A percentile compares a stretch with the other conserved stretches of the same genome.
Evolutionary conservation across 2,113 vertebrate species (phyloP).

Genomic region (Pseudorhombus dupliciocellatus): DNA sequence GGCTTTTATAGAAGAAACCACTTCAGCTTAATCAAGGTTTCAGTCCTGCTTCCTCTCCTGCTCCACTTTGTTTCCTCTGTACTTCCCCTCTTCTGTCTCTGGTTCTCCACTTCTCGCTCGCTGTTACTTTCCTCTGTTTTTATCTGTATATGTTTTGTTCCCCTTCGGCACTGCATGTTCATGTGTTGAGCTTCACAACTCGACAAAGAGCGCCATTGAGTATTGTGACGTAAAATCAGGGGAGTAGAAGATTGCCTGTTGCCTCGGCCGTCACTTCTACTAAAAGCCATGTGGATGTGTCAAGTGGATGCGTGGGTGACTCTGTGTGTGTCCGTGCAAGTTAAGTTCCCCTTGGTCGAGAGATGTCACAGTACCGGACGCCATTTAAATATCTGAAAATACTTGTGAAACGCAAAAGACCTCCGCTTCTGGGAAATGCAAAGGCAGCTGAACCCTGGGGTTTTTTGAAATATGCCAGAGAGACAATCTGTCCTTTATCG

Average conservation of each 20-base stretch:
- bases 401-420: constrained; percentile 30
- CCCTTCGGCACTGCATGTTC: constrained; percentile 40
- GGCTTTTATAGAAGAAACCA: constrained; percentile 30
- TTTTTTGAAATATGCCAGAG: constrained; percentile 39
- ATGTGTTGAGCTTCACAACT: constrained; percentile 68
- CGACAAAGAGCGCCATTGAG: constrained; percentile 73
- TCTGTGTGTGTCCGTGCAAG: not conserved
- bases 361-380: constrained; percentile 33
- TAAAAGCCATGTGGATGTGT: constrained; percentile 62
- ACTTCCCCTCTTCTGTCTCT: constrained; percentile 20
- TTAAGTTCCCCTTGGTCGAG: constrained; percentile 12
- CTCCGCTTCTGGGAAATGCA: constrained; percentile 23
- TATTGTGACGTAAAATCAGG: constrained; percentile 73
- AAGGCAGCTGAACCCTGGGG: constrained; percentile 25
- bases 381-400: constrained; percentile 60
- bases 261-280: constrained; percentile 49
- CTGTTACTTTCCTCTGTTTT: constrained; percentile 6
- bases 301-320: constrained; percentile 26
- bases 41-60: constrained; percentile 14
- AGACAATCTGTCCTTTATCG: constrained; percentile 49
- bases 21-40: constrained; percentile 26
- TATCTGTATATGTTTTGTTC: constrained; percentile 9
- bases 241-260: constrained; percentile 61
- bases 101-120: constrained; percentile 17
- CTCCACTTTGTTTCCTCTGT: constrained; percentile 23